phyloP scores from a whole-genome alignment of 2,888 invertebrate species.

The Lottia scabra region DNA sequence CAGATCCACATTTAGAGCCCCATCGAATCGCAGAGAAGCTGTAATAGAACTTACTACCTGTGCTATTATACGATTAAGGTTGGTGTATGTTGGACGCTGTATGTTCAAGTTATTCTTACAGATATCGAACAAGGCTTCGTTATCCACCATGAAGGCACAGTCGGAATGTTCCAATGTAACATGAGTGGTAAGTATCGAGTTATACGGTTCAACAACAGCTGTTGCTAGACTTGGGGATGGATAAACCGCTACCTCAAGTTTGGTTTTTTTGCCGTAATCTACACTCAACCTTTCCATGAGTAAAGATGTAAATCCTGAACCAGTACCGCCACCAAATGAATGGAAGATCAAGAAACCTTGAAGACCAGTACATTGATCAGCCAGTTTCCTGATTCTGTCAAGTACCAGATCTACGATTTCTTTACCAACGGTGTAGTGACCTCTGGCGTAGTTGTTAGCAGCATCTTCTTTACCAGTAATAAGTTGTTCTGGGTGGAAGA shows the following conservation, averaged over 20 bases:
- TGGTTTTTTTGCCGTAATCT: background rate
- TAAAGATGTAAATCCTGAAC: background rate
- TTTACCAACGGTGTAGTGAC: background rate
- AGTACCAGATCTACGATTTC: background rate
- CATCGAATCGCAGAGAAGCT: background rate
- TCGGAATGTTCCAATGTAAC: background rate
- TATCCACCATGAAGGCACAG: background rate
- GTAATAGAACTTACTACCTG: background rate
- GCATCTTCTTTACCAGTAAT: conserved; percentile 4
- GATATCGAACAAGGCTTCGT: background rate
- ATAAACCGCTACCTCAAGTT: background rate
- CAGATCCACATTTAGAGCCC: background rate
- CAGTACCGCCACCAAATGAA: background rate
- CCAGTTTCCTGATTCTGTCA: background rate
- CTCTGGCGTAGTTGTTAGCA: background rate
- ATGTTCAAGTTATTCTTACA: background rate
- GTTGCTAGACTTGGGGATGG: background rate
- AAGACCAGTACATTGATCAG: conserved; percentile 3
- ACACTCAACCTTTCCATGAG: background rate
- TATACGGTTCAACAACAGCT: background rate
- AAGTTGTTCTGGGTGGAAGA: background rate
- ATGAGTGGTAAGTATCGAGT: background rate
- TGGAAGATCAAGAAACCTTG: background rate
- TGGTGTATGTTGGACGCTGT: background rate
- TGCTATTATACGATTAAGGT: background rate